phyloP scores from a whole-genome alignment of 2,888 invertebrate species.

The Oscheius sp. region DNA sequence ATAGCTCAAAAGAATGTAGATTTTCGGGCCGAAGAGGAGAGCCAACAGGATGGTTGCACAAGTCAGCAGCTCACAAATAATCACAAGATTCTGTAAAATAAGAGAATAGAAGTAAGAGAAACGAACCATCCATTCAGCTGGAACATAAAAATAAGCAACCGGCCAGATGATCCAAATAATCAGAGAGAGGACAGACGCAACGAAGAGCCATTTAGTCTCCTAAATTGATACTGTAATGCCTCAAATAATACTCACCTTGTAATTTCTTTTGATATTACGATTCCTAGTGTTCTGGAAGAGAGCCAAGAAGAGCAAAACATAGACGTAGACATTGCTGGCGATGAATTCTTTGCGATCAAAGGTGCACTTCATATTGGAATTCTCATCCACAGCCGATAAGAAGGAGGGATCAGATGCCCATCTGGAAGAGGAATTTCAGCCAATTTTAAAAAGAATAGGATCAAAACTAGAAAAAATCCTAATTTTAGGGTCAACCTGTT shows the following conservation, averaged over 20 bases:
- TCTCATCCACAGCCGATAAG: conserved; percentile 45
- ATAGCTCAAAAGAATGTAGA: conserved; percentile 69
- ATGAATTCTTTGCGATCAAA: conserved; percentile 52
- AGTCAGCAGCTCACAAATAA: conserved; percentile 60
- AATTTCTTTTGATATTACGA: conserved; percentile 68
- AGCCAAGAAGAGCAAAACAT: conserved; percentile 64
- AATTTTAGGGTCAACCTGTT: too few relatives aligned
- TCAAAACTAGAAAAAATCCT: too few relatives aligned
- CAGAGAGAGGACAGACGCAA: conserved; percentile 58
- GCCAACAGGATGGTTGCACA: conserved; percentile 65
- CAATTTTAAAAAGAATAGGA: too few relatives aligned
- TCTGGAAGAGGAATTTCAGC: too few relatives aligned
- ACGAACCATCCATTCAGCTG: conserved; percentile 5
- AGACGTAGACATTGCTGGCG: conserved; percentile 59
- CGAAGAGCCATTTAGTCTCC: conserved; percentile 69
- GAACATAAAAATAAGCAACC: conserved; percentile 49
- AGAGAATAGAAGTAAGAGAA: background rate
- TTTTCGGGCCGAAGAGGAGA: conserved; percentile 69
- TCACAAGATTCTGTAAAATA: conserved; percentile 43
- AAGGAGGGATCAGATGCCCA: conserved; percentile 61
- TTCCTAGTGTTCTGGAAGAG: conserved; percentile 63
- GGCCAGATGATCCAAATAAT: conserved; percentile 62
- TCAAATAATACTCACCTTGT: conserved; percentile 47
- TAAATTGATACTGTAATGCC: conserved; percentile 1
- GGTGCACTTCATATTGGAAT: conserved; percentile 55